Percentiles rank a stretch among this genome's conserved stretches.
Conservation (phyloP, 2,113 vertebrate species). For the cat (Felis catus) region DNA sequence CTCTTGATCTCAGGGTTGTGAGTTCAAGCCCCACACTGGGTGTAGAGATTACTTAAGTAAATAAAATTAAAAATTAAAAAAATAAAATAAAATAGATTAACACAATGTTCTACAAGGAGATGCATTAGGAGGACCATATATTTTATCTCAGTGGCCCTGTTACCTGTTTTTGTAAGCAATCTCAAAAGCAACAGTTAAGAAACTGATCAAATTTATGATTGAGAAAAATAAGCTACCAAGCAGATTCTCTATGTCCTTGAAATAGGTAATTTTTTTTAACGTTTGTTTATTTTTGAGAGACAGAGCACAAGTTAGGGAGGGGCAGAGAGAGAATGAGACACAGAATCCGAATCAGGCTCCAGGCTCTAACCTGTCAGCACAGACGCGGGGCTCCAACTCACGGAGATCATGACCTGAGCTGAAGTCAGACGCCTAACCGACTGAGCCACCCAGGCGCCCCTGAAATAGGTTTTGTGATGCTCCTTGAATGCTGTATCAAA, state of each 20-base stretch:
- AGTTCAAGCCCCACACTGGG: too few species aligned
- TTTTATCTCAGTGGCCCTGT: background rate
- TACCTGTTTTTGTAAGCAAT: background rate
- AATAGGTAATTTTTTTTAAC: background rate
- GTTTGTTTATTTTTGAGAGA: too few species aligned
- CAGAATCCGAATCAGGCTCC: too few species aligned
- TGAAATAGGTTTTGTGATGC: background rate
- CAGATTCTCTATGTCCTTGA: background rate
- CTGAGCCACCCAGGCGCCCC: background rate
- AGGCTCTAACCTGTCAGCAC: too few species aligned
- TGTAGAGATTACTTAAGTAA: too few species aligned
- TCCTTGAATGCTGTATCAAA: background rate
- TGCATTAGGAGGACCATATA: background rate
- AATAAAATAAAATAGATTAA: conserved; percentile 10
- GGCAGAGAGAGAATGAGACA: too few species aligned
- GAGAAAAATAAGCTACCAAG: conserved; percentile 34
- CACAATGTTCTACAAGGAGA: background rate
- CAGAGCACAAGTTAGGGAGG: too few species aligned
- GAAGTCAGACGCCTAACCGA: too few species aligned
- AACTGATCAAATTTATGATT: background rate
- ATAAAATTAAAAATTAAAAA: too few species aligned
- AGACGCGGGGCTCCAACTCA: too few species aligned
- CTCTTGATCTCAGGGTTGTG: too few species aligned
- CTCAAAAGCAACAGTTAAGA: background rate
- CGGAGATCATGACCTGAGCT: too few species aligned